Conservation (phyloP, 1,140 invertebrate genomes). For the Brachionus angularis region DNA sequence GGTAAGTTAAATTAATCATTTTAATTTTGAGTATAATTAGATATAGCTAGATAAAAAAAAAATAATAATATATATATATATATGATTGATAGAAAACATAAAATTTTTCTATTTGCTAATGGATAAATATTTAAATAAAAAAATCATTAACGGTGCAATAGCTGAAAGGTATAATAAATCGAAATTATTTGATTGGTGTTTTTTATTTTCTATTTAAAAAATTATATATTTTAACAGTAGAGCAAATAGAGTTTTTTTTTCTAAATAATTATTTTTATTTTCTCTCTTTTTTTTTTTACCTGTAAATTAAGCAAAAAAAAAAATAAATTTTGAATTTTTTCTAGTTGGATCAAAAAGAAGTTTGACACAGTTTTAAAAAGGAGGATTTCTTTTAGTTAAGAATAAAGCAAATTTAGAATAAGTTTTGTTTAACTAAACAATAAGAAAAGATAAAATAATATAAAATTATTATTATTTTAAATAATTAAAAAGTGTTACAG, state of each 20-base stretch:
- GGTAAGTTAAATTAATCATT: conserved; percentile 21
- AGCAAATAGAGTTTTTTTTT: no score
- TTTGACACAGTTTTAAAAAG: conserved; percentile 16
- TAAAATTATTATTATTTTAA: no score
- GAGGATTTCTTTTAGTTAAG: not conserved
- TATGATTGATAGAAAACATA: no score
- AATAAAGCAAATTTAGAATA: not conserved
- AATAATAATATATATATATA: no score
- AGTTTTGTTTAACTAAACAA: not conserved
- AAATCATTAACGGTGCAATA: conserved; percentile 33
- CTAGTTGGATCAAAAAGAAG: not conserved
- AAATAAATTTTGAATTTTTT: no score
- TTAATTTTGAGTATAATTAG: not conserved
- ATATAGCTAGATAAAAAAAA: no score
- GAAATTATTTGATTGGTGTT: no score
- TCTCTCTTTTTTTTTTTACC: not conserved
- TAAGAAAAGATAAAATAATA: conserved; percentile 5
- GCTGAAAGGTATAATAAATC: conserved; percentile 20
- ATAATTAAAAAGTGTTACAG: conserved; percentile 21
- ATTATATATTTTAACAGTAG: no score
- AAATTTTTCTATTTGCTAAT: no score
- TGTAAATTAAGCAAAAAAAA: no score
- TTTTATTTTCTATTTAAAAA: no score
- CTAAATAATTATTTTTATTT: not conserved
- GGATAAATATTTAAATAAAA: not conserved